phyloP scores from a whole-genome alignment of 2,113 vertebrate species.

The Vulpes ferrilata region DNA sequence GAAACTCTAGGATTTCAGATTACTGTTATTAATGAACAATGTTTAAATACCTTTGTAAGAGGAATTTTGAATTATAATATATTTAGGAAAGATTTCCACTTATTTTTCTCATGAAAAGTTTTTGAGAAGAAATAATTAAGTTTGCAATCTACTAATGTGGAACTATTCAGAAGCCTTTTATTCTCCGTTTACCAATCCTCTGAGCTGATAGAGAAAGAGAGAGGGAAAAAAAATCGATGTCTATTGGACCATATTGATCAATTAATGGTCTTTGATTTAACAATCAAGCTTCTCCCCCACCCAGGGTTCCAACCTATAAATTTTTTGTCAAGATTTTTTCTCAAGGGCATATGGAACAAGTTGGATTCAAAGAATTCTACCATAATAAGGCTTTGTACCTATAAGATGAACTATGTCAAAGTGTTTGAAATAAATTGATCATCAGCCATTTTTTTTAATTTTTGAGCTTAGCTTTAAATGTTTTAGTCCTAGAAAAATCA shows the following conservation, averaged over 20 bases:
- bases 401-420: not conserved
- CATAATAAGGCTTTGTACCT: conserved; percentile 6
- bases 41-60: conserved; percentile 84
- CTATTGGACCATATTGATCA: conserved; percentile 62
- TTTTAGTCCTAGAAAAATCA: not conserved
- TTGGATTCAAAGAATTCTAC: not conserved
- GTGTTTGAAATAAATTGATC: conserved; percentile 21
- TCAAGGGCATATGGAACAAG: conserved; percentile 64
- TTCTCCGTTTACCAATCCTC: conserved; percentile 82
- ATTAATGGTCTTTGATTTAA: conserved; percentile 73
- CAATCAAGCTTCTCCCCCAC: not conserved
- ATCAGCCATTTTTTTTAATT: not conserved
- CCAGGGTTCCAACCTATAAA: not conserved
- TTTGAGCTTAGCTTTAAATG: not conserved
- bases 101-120: conserved; percentile 70
- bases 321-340: conserved; percentile 50
- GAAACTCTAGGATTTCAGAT: conserved; percentile 78
- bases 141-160: conserved; percentile 78
- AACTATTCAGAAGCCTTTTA: conserved; percentile 74
- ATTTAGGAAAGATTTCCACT: conserved; percentile 78
- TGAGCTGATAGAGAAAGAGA: conserved; percentile 61
- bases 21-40: conserved; percentile 86
- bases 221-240: conserved; percentile 56
- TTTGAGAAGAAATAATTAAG: conserved; percentile 83
- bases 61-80: conserved; percentile 81